phyloP scores from a whole-genome alignment of 2,113 vertebrate genomes.

The Thinocorus orbignyianus region DNA sequence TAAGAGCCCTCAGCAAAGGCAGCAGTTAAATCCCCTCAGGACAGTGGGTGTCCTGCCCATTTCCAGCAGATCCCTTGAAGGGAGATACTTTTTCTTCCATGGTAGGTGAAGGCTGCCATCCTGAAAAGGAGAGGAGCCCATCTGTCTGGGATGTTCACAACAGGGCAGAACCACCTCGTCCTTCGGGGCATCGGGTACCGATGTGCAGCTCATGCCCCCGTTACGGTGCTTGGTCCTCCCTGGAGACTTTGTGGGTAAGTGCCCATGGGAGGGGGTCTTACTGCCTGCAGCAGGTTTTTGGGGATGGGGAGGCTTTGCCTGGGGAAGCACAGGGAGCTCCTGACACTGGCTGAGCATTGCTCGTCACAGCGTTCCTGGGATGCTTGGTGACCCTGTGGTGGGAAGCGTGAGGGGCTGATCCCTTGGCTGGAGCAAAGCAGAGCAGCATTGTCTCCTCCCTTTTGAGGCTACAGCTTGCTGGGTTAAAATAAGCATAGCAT shows the following conservation, averaged over 20 bases:
- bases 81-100: not conserved
- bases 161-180: accelerated
- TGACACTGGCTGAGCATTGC: accelerated
- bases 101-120: not conserved
- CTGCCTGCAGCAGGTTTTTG: not conserved
- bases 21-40: not conserved
- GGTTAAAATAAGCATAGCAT: not conserved
- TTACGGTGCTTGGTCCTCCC: not conserved
- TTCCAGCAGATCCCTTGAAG: not conserved
- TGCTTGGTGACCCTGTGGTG: accelerated
- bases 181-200: accelerated
- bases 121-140: not conserved
- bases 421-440: not conserved
- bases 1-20: not conserved
- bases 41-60: accelerated
- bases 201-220: not conserved
- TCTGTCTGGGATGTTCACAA: not conserved
- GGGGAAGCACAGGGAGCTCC: not conserved
- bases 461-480: not conserved
- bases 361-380: accelerated
- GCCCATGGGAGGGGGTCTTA: accelerated
- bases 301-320: not conserved
- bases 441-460: not conserved
- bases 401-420: not conserved
- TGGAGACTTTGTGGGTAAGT: not conserved